phyloP scores from a whole-genome alignment of 2,888 invertebrate genomes.

The Trypoxylon attenuatum region DNA sequence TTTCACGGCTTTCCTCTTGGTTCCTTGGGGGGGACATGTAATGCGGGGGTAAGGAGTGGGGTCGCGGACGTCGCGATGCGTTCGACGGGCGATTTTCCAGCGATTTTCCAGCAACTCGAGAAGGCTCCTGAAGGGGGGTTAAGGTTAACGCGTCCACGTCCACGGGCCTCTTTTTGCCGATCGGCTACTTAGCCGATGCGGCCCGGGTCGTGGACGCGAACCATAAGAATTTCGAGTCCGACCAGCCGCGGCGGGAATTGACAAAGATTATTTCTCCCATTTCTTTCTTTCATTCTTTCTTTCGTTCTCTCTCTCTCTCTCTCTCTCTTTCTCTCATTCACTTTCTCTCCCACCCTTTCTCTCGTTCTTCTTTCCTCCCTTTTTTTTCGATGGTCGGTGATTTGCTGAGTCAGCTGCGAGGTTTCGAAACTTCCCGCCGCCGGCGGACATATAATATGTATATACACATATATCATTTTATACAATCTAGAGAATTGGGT shows the following conservation, averaged over 20 bases:
- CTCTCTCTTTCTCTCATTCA: no score
- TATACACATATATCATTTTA: conserved; percentile 57
- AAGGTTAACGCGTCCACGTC: conserved; percentile 47
- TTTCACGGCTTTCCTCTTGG: conserved; percentile 44
- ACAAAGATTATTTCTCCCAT: conserved; percentile 42
- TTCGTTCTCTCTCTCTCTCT: no score
- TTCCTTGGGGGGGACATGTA: conserved; percentile 48
- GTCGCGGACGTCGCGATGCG: conserved; percentile 54
- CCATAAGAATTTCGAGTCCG: conserved; percentile 54
- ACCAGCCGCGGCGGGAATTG: conserved; percentile 52
- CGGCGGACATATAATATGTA: conserved; percentile 52
- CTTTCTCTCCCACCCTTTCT: conserved; percentile 3
- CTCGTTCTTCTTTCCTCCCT: conserved; percentile 26
- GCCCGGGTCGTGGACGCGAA: conserved; percentile 39
- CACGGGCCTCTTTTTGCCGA: not conserved
- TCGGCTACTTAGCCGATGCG: not conserved
- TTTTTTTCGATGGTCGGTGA: conserved; percentile 53
- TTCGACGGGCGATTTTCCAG: conserved; percentile 51
- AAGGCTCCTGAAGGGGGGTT: conserved; percentile 28
- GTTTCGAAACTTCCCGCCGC: conserved; percentile 59
- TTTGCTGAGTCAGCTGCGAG: conserved; percentile 59
- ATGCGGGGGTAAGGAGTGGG: conserved; percentile 25
- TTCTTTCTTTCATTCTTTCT: conserved; percentile 16
- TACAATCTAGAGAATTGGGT: conserved; percentile 28
- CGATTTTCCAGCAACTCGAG: no score